Conservation (phyloP, 2,888 invertebrate species). For the Ryuthela nishihirai region DNA sequence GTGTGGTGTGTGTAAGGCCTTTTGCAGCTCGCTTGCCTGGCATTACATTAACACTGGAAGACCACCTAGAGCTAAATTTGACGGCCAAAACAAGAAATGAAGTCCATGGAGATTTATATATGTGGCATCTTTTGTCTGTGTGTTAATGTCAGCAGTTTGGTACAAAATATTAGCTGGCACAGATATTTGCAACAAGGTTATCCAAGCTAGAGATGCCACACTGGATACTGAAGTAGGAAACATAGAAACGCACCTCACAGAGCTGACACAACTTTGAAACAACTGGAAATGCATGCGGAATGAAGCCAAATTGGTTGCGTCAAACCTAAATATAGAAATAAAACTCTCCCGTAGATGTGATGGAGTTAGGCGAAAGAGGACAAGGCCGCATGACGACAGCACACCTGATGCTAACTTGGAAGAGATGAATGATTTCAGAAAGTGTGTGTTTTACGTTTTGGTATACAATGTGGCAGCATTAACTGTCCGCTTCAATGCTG, state of each 20-base stretch:
- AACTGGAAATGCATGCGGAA: too few species aligned
- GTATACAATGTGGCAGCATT: too few species aligned
- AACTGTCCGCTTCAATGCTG: too few species aligned
- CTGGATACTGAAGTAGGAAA: neutral
- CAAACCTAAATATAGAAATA: neutral
- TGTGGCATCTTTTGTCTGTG: slow-evolving; percentile 2
- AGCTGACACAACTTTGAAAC: too few species aligned
- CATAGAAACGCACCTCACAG: neutral
- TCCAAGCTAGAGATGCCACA: neutral
- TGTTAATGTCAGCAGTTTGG: slow-evolving; percentile 3
- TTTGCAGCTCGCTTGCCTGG: slow-evolving; percentile 1
- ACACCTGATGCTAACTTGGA: too few species aligned
- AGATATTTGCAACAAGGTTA: slow-evolving; percentile 4
- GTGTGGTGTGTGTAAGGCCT: neutral
- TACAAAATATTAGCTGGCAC: neutral
- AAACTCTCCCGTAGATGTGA: neutral
- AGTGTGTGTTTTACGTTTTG: too few species aligned
- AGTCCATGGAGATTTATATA: neutral
- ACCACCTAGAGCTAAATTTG: neutral
- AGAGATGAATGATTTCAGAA: too few species aligned
- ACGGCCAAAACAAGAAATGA: slow-evolving; percentile 1
- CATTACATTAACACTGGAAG: neutral
- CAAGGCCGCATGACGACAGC: too few species aligned
- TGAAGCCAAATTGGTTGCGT: neutral
- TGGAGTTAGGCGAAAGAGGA: too few species aligned